Base-by-base conservation (phyloP, 2,113 vertebrate species). In the Oostethus manadensis region DNA sequence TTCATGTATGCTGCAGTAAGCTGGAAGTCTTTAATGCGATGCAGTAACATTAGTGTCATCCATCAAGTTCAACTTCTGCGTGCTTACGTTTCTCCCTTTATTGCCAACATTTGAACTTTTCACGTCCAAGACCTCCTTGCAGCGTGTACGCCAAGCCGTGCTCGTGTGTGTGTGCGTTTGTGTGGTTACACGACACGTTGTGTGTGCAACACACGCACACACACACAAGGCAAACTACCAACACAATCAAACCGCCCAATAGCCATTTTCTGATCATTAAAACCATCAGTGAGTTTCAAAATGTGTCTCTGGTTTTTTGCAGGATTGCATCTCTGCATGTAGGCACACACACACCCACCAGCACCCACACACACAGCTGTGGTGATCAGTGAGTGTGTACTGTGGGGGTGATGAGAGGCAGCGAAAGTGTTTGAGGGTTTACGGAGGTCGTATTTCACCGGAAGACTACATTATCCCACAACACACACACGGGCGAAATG, bases 401-500 rank as follows among this genome's bases (percentile, higher is more conserved):
- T 61, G 33, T 38, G 50, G 10, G 68, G 43, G 68, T 23, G 56
- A 56, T 59, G 68, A 67, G 64, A 73, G 48, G 66, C 42, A 63
- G 54, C 48, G 61, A 68, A 72, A 79, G 74, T 81, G 72, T 83
- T 72, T 70, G 56, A 77, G 44, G 33, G 21, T 83, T 85, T 81
- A 73, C 68, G 63, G 70, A 64, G 48, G 72, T 70, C 74, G 29
- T 78, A 81, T 76, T 81, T 81, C 74, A 79, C 60, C 65, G 63
- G 56, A 72, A 67, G 71, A 74, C 62, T 53, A 65, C 78, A 79
- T 79, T 64, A 85, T 59, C 66, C 70, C 54, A 59, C 53, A 70
- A 22, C 57, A 57, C 55, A 64, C 74, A 42, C 62, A 51, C 42
- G 58, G 21, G n/a, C n/a, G n/a, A 61, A 53, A 58, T 29, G 50